These are phyloP conservation scores for Andinoacara biseriatus DNA, from an alignment of 2,113 vertebrate genomes.

Conservation along the genomic window DNA sequence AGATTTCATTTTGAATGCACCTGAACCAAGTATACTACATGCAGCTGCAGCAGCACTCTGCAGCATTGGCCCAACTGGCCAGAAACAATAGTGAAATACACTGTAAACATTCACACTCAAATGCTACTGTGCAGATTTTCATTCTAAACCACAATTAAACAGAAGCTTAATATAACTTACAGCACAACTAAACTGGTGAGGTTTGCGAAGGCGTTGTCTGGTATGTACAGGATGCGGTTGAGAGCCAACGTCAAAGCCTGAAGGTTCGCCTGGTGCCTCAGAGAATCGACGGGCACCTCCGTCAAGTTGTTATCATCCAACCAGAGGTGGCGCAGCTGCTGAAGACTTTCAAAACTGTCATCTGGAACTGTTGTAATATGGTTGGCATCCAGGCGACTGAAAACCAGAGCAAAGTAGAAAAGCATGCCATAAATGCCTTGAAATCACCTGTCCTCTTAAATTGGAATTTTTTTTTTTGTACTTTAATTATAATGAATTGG, in stretches of 20 bases:
- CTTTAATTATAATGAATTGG: background rate
- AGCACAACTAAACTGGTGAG: constrained; percentile 96
- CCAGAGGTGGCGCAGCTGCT: constrained; percentile 96
- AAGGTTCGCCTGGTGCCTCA: constrained; percentile 91
- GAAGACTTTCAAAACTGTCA: constrained; percentile 92
- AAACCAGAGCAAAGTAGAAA: background rate
- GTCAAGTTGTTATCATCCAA: constrained; percentile 95
- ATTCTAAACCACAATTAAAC: constrained; percentile 32
- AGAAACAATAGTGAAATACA: background rate
- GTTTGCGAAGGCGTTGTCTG: constrained; percentile 93
- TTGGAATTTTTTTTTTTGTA: background rate
- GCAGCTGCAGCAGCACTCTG: background rate
- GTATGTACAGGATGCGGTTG: constrained; percentile 91
- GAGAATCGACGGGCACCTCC: constrained; percentile 87
- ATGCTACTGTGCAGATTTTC: background rate
- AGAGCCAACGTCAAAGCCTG: constrained; percentile 94
- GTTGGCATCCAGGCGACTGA: constrained; percentile 94
- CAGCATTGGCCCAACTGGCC: background rate
- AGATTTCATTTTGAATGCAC: background rate
- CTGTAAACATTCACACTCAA: background rate
- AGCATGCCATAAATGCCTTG: background rate
- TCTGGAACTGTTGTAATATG: constrained; percentile 92
- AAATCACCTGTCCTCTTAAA: background rate
- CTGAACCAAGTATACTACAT: background rate
- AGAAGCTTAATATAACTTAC: constrained; percentile 82